Base-by-base conservation (phyloP, 2,888 invertebrate genomes). In the Neoaliturus tenellus region DNA sequence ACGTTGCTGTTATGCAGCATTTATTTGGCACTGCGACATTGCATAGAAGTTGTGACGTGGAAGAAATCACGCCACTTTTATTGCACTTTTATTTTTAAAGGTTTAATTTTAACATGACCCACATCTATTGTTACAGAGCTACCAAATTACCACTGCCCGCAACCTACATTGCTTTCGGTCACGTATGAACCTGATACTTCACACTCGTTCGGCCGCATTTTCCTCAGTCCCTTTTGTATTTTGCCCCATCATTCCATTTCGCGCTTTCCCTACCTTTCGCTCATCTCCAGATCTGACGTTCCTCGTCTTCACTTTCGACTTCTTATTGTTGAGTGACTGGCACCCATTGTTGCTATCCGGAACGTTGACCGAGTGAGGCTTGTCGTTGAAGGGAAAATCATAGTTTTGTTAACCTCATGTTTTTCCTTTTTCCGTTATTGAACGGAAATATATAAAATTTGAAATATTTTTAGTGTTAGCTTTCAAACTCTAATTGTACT, bases 201-300 rank as follows among this genome's bases (percentile, higher is more conserved):
- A 51, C 48, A 17, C 17, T 8, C 55, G 28, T 31, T 28, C 31
- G 39, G 35, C 6, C 6, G 39, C 67, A 3, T 23, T 39, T 41
- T 41, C 23, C 41, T 41, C 71, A 1, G 41, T 41, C 23, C 35
- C 41, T 71, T 41, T 71, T 71, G 41, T 41, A 39, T 71, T 71
- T 71, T 71, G 71, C 71, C 20, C 20, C 20, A 71, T 71, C 71
- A 71, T 71, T 20, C 41, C 39, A 39, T 71, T 71, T 71, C 71
- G 35, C 71, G 71, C 71, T 71, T 71, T 71, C 71, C 41, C 71
- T 39, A n/a, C 69, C 4, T 62, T 62, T 62, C 62, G 62, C 62
- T 62, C 62, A 31, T 62, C 62, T 62, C 62, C 31, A 1, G 10
- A 12, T 31, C 62, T 14, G 31, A 62, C 31, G 28, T 62, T 28